Base-by-base conservation (phyloP, 2,113 vertebrate species). In the Nibea coibor region DNA sequence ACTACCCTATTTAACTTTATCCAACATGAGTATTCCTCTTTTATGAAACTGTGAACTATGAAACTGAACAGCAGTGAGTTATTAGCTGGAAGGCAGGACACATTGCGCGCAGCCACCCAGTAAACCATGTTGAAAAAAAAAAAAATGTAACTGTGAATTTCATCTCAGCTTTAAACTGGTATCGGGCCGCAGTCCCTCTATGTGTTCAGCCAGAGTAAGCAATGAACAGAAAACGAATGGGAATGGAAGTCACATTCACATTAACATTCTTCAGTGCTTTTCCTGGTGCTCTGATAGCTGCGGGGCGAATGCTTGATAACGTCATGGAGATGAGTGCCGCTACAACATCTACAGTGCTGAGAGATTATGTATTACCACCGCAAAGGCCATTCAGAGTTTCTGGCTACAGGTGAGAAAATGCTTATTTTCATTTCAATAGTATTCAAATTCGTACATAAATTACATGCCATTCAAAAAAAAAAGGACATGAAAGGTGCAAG, bases 201-300 rank as follows among this genome's bases (percentile, higher is more conserved):
- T 73, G 77, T 31, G 66, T 84, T 78, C 78, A 68, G 68, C 71
- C 75, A 69, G 65, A 82, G 67, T 58, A 80, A 65, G 75, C 66
- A 65, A 39, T 51, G 79, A 63, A 78, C 50, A 77, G 74, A 66
- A 73, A 69, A 54, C 50, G 61, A 72, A 79, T 35, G 64, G 73
- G 83, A 87, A 85, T 78, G 51, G 69, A 85, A 87, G 87, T 87
- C 75, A 77, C 76, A 82, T 79, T 79, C 69, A 53, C 85, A 80
- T 87, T 87, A 85, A 85, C 75, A 83, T 90, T 90, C 78, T 43
- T 81, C 80, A 11, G 66, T 75, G 72, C 72, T 53, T 71, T 74
- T 83, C 68, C 75, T 26, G 67, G 67, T 57, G 45, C 69, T 78
- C 70, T 57, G 67, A 26, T 77, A 75, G 78, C 86, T 90, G 87